phyloP scores from a whole-genome alignment of 2,113 vertebrate species.

The Cichladusa arquata region DNA sequence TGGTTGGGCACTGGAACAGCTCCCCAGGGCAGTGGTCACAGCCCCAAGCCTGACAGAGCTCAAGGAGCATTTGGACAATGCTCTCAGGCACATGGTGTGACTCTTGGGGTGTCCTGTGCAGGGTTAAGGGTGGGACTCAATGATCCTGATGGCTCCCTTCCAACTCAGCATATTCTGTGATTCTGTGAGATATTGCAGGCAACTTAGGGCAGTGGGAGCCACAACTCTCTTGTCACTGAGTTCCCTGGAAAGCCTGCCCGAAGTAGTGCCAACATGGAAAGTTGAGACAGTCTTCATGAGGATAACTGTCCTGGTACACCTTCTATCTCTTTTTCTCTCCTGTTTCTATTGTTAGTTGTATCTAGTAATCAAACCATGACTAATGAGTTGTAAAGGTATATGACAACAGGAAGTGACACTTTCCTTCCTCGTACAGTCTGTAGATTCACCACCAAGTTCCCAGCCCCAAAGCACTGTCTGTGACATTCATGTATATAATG shows the following conservation, averaged over 20 bases:
- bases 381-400: not conserved
- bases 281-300: not conserved
- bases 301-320: not conserved
- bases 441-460: not conserved
- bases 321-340: not conserved
- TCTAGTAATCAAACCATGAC: not conserved
- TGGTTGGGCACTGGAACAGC: rapidly evolving
- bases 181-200: not conserved
- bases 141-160: not conserved
- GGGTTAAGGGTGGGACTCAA: rapidly evolving
- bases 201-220: not conserved
- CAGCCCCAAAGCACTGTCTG: not conserved
- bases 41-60: not conserved
- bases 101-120: not conserved
- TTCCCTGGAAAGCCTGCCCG: not conserved
- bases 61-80: rapidly evolving
- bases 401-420: not conserved
- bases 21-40: not conserved
- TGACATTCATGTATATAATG: not conserved
- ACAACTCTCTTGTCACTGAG: not conserved
- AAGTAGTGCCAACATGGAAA: not conserved
- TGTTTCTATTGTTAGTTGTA: not conserved
- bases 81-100: not conserved
- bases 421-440: not conserved
- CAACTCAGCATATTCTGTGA: not conserved